Evolutionary conservation across 1,140 invertebrate genomes (phyloP).

Genomic region (Parasteatoda tepidariorum): DNA sequence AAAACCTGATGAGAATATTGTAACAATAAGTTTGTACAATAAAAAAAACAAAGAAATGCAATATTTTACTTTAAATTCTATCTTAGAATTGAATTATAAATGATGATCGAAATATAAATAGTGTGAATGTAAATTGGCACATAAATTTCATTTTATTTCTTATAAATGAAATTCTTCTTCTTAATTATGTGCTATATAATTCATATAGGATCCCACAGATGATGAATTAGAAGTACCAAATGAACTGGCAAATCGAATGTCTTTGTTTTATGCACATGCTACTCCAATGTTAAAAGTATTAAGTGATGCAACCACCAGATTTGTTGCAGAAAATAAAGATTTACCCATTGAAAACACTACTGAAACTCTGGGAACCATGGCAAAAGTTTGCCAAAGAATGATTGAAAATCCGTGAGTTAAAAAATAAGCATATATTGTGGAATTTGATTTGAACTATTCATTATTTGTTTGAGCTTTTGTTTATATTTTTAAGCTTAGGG

Average conservation of each 20-base stretch:
- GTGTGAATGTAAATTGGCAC: too few species aligned
- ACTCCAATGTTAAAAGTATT: slow-evolving; percentile 94
- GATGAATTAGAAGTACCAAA: slow-evolving; percentile 71
- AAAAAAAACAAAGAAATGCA: too few species aligned
- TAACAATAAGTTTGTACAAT: too few species aligned
- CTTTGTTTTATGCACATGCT: slow-evolving; percentile 92
- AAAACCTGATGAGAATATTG: too few species aligned
- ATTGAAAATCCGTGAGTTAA: slow-evolving; percentile 90
- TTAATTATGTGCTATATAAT: neutral
- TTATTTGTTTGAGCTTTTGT: neutral
- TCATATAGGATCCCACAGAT: slow-evolving; percentile 66
- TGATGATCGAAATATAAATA: too few species aligned
- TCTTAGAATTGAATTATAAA: too few species aligned
- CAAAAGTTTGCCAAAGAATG: slow-evolving; percentile 94
- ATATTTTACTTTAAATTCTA: too few species aligned
- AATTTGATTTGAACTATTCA: neutral
- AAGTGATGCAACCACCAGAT: slow-evolving; percentile 89
- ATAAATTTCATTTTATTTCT: too few species aligned
- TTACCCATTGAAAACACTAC: slow-evolving; percentile 92
- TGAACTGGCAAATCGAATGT: slow-evolving; percentile 93
- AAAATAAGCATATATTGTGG: neutral
- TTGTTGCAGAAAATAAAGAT: slow-evolving; percentile 88
- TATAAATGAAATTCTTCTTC: neutral
- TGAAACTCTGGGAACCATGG: slow-evolving; percentile 95
- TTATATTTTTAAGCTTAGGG: neutral